Percentiles rank a stretch among this genome's conserved stretches.
Evolutionary conservation across 2,888 invertebrate genomes (phyloP).

Genomic region (Dimorphilus gyrociliatus): DNA sequence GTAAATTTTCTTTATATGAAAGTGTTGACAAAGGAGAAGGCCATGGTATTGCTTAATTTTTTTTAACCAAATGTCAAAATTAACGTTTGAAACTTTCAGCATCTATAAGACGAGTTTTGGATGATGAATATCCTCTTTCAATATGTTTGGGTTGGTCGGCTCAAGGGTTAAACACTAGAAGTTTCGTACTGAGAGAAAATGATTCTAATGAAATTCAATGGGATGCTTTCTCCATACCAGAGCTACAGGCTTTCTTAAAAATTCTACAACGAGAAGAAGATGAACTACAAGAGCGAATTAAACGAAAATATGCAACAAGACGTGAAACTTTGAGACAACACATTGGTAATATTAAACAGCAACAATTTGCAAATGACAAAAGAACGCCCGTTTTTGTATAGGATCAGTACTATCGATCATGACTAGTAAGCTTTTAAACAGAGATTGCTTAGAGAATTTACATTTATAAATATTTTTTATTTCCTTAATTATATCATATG

Average conservation of each 20-base stretch:
- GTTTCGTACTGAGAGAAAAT: slow-evolving; percentile 45
- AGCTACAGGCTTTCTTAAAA: slow-evolving; percentile 43
- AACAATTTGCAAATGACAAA: no score
- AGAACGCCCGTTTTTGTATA: no score
- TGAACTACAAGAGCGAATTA: slow-evolving; percentile 40
- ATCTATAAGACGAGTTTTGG: slow-evolving; percentile 38
- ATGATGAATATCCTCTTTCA: slow-evolving; percentile 40
- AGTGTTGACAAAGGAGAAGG: no score
- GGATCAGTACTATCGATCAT: no score
- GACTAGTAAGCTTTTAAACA: no score
- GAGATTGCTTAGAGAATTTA: no score
- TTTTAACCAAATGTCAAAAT: no score
- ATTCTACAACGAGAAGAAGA: slow-evolving; percentile 44
- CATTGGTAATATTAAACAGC: no score
- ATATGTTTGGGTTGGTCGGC: slow-evolving; percentile 40
- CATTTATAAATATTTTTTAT: no score
- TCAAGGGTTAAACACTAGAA: slow-evolving; percentile 23
- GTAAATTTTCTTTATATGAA: slow-evolving; percentile 45
- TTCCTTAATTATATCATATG: no score
- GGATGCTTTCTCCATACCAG: slow-evolving; percentile 44
- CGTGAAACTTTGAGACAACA: no score
- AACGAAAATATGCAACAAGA: slow-evolving; percentile 40
- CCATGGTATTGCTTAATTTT: no score
- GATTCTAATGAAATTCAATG: slow-evolving; percentile 46
- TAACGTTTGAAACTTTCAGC: slow-evolving; percentile 6